Percentiles rank a stretch among this genome's conserved stretches.
phyloP scores from a whole-genome alignment of 92 coral and sea anemone species.

The Montipora capitata region DNA sequence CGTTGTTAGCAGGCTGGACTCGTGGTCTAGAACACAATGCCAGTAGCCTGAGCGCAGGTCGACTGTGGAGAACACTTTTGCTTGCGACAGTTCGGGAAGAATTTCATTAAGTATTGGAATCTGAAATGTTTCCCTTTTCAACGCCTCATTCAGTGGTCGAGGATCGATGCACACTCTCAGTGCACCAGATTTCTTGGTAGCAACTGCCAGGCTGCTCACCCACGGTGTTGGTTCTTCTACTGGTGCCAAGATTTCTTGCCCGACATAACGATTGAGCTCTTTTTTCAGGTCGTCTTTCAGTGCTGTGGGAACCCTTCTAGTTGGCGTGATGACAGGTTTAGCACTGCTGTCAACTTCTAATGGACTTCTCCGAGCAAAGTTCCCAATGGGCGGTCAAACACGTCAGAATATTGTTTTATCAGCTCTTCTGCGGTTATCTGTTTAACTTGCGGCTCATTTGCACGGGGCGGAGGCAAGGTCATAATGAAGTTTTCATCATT shows the following conservation, averaged over 20 bases:
- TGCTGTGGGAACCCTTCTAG: conserved; percentile 61
- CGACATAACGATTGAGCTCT: conserved; percentile 36
- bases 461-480: conserved; percentile 3
- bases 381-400: conserved; percentile 63
- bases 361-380: conserved; percentile 58
- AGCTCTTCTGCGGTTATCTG: conserved; percentile 8
- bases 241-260: conserved; percentile 41
- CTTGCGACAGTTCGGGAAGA: conserved; percentile 51
- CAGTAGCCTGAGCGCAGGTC: conserved; percentile 63
- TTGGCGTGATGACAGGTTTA: conserved; percentile 59
- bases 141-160: conserved; percentile 53
- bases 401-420: conserved; percentile 38
- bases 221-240: conserved; percentile 69
- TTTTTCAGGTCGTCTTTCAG: conserved; percentile 57
- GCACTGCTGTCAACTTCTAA: conserved; percentile 27
- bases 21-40: conserved; percentile 64
- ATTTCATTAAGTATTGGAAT: conserved; percentile 48
- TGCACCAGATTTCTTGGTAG: conserved; percentile 58
- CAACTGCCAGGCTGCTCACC: conserved; percentile 67
- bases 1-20: conserved; percentile 73
- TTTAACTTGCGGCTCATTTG: neutral
- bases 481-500: conserved; percentile 64
- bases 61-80: conserved; percentile 56
- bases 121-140: conserved; percentile 60
- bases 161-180: too few species aligned